Evolutionary conservation across 2,888 invertebrate species (phyloP).

Genomic region (Tolmerus cingulatus): DNA sequence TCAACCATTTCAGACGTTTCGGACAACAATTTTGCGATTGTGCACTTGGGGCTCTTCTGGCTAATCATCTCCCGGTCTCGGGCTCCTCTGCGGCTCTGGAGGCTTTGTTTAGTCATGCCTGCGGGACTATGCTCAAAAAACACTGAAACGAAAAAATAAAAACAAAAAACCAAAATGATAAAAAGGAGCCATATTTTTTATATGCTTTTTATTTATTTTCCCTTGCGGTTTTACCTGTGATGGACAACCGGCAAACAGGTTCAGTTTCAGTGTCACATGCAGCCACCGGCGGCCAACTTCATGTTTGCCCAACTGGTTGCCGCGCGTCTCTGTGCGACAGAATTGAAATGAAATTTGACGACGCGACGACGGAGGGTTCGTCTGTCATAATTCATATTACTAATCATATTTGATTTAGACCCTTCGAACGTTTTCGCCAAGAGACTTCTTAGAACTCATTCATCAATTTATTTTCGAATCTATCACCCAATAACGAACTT

Average conservation of each 20-base stretch:
- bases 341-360: constrained; percentile 24
- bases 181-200: background rate
- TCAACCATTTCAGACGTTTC: constrained; percentile 49
- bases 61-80: constrained; percentile 36
- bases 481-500: background rate
- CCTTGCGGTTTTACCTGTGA: constrained; percentile 37
- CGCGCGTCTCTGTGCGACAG: background rate
- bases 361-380: background rate
- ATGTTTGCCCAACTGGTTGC: constrained; percentile 35
- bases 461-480: background rate
- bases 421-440: background rate
- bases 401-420: background rate
- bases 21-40: constrained; percentile 49
- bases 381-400: background rate
- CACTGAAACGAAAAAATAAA: background rate
- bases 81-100: constrained; percentile 1
- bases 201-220: background rate
- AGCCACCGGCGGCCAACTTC: background rate
- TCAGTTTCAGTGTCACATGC: constrained; percentile 35
- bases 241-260: constrained; percentile 40
- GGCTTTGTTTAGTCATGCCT: constrained; percentile 32
- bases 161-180: background rate
- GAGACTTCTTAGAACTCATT: background rate
- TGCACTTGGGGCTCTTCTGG: constrained; percentile 43
- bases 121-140: constrained; percentile 11